Base-by-base conservation (phyloP, 2,888 invertebrate genomes). In the Callyntrura sp. region DNA sequence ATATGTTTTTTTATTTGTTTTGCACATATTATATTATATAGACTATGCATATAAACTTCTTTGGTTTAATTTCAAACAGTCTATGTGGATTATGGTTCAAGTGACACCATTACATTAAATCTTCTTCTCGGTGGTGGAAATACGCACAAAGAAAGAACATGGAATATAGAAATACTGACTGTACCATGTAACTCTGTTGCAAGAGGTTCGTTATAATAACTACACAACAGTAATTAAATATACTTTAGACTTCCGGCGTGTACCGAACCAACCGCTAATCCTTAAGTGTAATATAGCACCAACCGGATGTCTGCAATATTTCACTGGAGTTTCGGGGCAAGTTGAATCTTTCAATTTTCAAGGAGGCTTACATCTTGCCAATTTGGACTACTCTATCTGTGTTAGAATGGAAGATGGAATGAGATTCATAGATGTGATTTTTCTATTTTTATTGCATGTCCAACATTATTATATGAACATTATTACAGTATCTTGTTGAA, bases 341-440 rank as follows among this genome's bases (percentile, higher is more conserved):
- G 95, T 98, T 9, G 96, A 96, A 76, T 97, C 98, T 2, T 98
- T 97, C 94, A 98, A 98, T 95, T 95, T 95, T 0, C 96, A 95
- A 0, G 98, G 98, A 0, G 91, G 92, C 8, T 6, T 81, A 0
- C 97, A 98, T 94, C 95, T 98, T 25, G 97, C 97, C 86, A 98
- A 97, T 94, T 97, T 98, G 94, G 98, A 98, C 94, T 98, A 98
- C 94, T 97, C 97, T 92, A 96, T 97, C 92, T 98, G 98, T 94
- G 96, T 98, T 51, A 95, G 98, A 28, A 97, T 96, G 94, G 98
- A 98, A 94, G 96, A 97, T 91, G 98, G 96, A 60, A 96, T 96
- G 88, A 97, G 97, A 94, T 96, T 96, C 62, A 95, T 97, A 60
- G 93, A 93, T 70, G 93, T 93, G 88, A 90, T 20, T 35, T 17